Conservation (phyloP, 2,113 vertebrate species). For the Plecotus auritus region DNA sequence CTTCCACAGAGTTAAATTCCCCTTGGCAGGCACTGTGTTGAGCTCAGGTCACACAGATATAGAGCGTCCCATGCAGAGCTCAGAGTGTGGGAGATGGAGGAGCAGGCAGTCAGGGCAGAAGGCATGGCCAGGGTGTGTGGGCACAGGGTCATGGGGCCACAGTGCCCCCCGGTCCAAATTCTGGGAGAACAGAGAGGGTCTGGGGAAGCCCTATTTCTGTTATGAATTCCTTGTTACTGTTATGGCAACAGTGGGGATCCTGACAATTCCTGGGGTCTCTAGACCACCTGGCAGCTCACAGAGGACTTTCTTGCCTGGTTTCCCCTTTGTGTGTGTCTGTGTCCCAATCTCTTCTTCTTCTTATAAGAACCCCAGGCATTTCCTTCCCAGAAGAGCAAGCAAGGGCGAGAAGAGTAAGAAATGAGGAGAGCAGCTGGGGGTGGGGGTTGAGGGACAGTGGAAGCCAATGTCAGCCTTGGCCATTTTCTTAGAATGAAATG, state of each 20-base stretch:
- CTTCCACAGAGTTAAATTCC: not conserved
- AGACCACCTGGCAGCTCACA: not conserved
- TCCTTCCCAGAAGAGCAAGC: not conserved
- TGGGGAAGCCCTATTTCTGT: not conserved
- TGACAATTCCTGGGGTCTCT: accelerated
- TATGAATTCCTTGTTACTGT: too few relatives aligned
- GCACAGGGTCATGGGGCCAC: not conserved
- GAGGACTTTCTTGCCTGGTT: not conserved
- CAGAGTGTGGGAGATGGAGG: not conserved
- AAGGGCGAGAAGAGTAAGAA: not conserved
- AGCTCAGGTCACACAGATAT: not conserved
- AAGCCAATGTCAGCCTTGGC: not conserved
- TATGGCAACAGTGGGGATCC: not conserved
- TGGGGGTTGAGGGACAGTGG: too few relatives aligned
- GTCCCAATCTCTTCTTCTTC: not conserved
- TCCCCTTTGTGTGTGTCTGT: not conserved
- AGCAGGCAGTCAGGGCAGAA: not conserved
- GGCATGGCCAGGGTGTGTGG: not conserved
- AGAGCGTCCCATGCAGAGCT: not conserved
- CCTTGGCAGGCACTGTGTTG: accelerated
- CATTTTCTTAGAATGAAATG: not conserved
- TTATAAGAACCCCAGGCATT: not conserved
- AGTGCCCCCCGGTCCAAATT: not conserved
- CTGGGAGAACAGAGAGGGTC: not conserved
- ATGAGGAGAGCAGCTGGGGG: not conserved